Percentiles rank a stretch among this genome's conserved stretches.
These are phyloP conservation scores for Sinotaia quadrata DNA, from an alignment of 2,888 invertebrate species.

Conservation along the genomic window DNA sequence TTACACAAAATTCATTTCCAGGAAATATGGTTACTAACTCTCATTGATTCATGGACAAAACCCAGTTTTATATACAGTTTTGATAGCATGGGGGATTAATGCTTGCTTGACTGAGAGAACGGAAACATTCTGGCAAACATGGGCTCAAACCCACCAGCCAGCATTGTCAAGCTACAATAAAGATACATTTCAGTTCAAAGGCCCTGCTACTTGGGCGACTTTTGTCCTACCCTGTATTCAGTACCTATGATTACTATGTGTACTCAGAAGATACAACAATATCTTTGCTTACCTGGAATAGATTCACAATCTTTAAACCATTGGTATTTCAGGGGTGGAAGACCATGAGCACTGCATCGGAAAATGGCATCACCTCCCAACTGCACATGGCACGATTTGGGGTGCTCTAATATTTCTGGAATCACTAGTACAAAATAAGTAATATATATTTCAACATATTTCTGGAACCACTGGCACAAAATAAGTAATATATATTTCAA, in stretches of 20 bases:
- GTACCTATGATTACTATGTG: neutral
- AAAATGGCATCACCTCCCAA: conserved; percentile 53
- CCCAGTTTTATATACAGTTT: too few species aligned
- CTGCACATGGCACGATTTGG: conserved; percentile 50
- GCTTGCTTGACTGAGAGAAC: too few species aligned
- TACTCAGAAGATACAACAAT: neutral
- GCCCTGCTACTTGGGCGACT: neutral
- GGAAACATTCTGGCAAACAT: too few species aligned
- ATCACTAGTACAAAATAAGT: conserved; percentile 10
- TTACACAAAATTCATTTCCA: too few species aligned
- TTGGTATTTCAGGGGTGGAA: conserved; percentile 48
- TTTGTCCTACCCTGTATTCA: neutral
- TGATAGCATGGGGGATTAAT: too few species aligned
- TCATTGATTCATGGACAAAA: too few species aligned
- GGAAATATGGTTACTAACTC: too few species aligned
- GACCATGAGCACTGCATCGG: conserved; percentile 48
- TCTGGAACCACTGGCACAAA: too few species aligned
- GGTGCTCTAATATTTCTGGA: conserved; percentile 56
- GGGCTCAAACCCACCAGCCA: too few species aligned
- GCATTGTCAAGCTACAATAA: neutral
- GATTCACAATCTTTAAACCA: conserved; percentile 57
- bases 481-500: too few species aligned
- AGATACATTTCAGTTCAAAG: neutral
- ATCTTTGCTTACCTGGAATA: conserved; percentile 26
- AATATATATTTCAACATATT: neutral